Conservation (phyloP, 2,888 invertebrate genomes). For the Stenurella melanura region DNA sequence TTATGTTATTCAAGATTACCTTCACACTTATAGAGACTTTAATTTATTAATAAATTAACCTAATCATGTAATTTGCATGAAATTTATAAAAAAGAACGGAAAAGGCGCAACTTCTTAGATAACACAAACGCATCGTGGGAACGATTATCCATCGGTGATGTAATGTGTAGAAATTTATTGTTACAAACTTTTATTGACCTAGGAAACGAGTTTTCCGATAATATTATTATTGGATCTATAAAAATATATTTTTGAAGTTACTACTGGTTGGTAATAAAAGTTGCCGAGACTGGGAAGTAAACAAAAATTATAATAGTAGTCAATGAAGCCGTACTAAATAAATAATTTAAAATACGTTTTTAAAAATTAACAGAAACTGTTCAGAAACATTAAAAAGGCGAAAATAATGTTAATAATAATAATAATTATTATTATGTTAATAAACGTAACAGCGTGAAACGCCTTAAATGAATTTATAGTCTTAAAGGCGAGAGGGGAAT, state of each 20-base stretch:
- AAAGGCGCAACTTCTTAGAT: conserved; percentile 27
- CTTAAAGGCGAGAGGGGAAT: no score
- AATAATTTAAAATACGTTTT: no score
- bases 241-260: conserved; percentile 21
- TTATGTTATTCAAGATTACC: conserved; percentile 22
- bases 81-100: conserved; percentile 18
- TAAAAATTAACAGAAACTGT: no score
- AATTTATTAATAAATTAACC: conserved; percentile 29
- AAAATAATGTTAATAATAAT: no score
- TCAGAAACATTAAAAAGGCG: no score
- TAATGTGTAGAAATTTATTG: background rate
- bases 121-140: conserved; percentile 18
- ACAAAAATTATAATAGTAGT: conserved; percentile 20
- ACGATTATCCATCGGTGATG: background rate
- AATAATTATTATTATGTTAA: no score
- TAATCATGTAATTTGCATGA: conserved; percentile 29
- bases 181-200: conserved; percentile 15
- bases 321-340: no score
- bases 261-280: conserved; percentile 31
- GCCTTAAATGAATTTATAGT: no score
- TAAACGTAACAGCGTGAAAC: no score
- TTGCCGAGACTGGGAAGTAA: conserved; percentile 32
- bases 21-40: conserved; percentile 20
- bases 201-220: background rate
- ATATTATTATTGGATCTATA: background rate